phyloP scores from a whole-genome alignment of 1,140 invertebrate species.

The Drosophila setifemur region DNA sequence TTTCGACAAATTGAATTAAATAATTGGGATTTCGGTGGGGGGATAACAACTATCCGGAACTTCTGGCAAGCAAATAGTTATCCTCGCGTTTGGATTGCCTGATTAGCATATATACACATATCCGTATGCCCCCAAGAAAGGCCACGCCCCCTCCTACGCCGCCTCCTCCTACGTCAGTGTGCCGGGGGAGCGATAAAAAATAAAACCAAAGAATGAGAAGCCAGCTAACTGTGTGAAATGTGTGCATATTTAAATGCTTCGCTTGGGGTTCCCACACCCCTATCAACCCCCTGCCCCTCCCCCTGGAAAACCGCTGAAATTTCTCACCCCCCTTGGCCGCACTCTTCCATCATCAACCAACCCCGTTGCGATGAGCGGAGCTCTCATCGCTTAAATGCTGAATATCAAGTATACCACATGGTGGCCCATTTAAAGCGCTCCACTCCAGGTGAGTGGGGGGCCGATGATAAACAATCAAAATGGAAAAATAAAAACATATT shows the following conservation, averaged over 20 bases:
- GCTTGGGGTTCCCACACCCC: no score
- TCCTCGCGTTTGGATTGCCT: slow-evolving; percentile 4
- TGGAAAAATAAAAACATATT: neutral
- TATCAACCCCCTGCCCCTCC: neutral
- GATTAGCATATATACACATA: slow-evolving; percentile 32
- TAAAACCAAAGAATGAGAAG: neutral
- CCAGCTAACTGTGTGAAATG: slow-evolving; percentile 22
- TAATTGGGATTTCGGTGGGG: slow-evolving; percentile 17
- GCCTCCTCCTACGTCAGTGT: neutral
- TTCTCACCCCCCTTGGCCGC: neutral
- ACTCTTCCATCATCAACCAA: neutral
- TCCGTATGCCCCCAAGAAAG: slow-evolving; percentile 21
- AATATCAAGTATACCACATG: slow-evolving; percentile 38
- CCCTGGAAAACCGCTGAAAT: neutral
- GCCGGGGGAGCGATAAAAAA: slow-evolving; percentile 23
- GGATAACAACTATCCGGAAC: neutral
- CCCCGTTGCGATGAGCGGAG: slow-evolving; percentile 3
- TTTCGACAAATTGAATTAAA: slow-evolving; percentile 31
- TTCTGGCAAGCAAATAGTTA: neutral
- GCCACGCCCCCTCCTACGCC: neutral
- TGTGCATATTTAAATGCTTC: slow-evolving; percentile 47
- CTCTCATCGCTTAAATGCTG: slow-evolving; percentile 35
- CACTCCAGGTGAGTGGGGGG: slow-evolving; percentile 6
- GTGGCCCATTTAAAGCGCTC: slow-evolving; percentile 2
- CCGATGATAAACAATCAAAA: slow-evolving; percentile 33